These are phyloP conservation scores for Hypothenemus hampei DNA, from an alignment of 1,140 invertebrate species.

Conservation along the genomic window DNA sequence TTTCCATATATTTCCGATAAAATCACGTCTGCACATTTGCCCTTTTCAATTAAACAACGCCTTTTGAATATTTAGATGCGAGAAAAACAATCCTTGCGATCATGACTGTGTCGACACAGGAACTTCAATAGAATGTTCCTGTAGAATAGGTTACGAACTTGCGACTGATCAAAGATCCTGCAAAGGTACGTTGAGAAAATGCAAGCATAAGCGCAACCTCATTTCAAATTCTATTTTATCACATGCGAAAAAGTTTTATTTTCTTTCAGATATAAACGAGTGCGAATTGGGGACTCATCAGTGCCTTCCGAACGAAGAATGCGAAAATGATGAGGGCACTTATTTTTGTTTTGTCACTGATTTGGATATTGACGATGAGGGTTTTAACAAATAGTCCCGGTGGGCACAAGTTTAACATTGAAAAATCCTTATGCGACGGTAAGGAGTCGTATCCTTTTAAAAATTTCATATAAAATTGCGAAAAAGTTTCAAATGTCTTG, in stretches of 20 bases:
- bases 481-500: no score
- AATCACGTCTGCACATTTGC: slow-evolving; percentile 14
- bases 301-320: slow-evolving; percentile 46
- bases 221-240: no score
- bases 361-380: slow-evolving; percentile 26
- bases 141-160: slow-evolving; percentile 63
- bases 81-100: slow-evolving; percentile 59
- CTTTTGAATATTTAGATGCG: slow-evolving; percentile 46
- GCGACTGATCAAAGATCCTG: slow-evolving; percentile 64
- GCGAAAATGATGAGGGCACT: slow-evolving; percentile 39
- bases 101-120: slow-evolving; percentile 62
- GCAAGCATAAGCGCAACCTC: no score
- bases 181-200: no score
- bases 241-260: not conserved
- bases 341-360: slow-evolving; percentile 34
- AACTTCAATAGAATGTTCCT: slow-evolving; percentile 57
- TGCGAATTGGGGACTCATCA: slow-evolving; percentile 58
- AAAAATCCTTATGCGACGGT: slow-evolving; percentile 65
- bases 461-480: no score
- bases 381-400: slow-evolving; percentile 50
- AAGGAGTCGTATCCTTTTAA: no score
- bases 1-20: no score
- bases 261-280: slow-evolving; percentile 55
- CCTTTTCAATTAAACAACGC: not conserved
- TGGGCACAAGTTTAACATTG: slow-evolving; percentile 59